Evolutionary conservation across 2,113 vertebrate species (phyloP), one percentile per base, ranked within the genome.

Genomic region (Ramphastos sulfuratus): DNA sequence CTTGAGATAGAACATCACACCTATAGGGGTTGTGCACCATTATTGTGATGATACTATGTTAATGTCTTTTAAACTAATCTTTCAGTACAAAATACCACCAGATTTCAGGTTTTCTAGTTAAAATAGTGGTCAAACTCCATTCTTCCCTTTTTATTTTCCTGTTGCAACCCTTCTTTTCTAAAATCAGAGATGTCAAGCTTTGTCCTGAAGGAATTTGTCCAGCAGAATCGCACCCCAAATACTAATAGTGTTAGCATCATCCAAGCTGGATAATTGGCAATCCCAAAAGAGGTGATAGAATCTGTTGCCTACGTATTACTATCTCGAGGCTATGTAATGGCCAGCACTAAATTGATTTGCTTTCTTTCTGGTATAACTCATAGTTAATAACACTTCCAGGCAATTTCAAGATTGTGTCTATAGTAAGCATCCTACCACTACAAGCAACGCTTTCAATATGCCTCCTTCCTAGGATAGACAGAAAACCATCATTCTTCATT

Each of bases 321-420:
- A 79, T 55, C 83, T 87, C 30, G 70, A 63, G 59, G 50, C 63
- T 82, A 44, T 52, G 28, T 31, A 82, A 78, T 52, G 59, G 46
- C 59, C 74, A 82, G 60, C 48, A 88, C 55, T 89, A 95, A 95
- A 93, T 24, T 87, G 63, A 91, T 92, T 96, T 89, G 73, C 55
- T 72, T 90, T 79, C 66, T 93, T 92, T 91, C 66, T 66, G 70
- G 10, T 73, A 89, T 94, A 85, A 90, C 80, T 74, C 52, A 90
- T 42, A 92, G 39, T 76, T 84, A 85, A 94, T 28, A 85, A 85
- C 87, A 69, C 67, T 86, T 70, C 84, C 50, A 78, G 72, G 67
- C 69, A 0, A 70, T 85, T 94, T 80, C 81, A 92, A 79, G 66
- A 65, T 69, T 82, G 50, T 23, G 44, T 75, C 92, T 73, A 11